These are phyloP conservation scores for Hypolimnas misippus DNA, from an alignment of 2,888 invertebrate genomes.

Conservation along the genomic window DNA sequence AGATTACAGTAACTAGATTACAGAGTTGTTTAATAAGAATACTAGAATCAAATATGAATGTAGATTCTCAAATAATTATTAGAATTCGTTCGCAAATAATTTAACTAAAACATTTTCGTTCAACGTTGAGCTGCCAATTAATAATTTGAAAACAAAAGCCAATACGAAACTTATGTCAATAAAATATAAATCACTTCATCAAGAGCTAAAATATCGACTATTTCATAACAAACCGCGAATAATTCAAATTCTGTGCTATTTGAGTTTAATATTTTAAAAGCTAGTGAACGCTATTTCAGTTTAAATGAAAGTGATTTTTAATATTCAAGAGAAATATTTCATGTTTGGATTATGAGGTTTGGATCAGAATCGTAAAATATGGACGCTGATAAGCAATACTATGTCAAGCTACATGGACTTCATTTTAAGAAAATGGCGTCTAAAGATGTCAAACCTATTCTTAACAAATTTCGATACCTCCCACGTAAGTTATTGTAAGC, in stretches of 20 bases:
- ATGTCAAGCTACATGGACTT: too few relatives aligned
- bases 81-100: background rate
- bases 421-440: too few relatives aligned
- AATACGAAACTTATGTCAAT: background rate
- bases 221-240: conserved; percentile 8
- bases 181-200: conserved; percentile 2
- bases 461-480: too few relatives aligned
- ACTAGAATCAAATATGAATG: too few relatives aligned
- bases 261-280: conserved; percentile 23
- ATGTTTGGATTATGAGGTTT: background rate
- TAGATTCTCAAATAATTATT: background rate
- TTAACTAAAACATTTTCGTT: background rate
- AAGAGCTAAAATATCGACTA: background rate
- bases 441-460: too few relatives aligned
- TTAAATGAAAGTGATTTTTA: background rate
- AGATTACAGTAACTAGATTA: too few relatives aligned
- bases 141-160: conserved; percentile 5
- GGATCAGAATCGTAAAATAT: too few relatives aligned
- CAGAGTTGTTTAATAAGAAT: too few relatives aligned
- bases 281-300: background rate
- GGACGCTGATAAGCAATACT: too few relatives aligned
- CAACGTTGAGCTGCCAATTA: conserved; percentile 5
- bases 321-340: background rate
- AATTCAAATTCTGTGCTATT: conserved; percentile 4
- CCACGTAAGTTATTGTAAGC: too few relatives aligned